Evolutionary conservation across 2,888 invertebrate genomes (phyloP).

Genomic region (Candidula unifasciata): DNA sequence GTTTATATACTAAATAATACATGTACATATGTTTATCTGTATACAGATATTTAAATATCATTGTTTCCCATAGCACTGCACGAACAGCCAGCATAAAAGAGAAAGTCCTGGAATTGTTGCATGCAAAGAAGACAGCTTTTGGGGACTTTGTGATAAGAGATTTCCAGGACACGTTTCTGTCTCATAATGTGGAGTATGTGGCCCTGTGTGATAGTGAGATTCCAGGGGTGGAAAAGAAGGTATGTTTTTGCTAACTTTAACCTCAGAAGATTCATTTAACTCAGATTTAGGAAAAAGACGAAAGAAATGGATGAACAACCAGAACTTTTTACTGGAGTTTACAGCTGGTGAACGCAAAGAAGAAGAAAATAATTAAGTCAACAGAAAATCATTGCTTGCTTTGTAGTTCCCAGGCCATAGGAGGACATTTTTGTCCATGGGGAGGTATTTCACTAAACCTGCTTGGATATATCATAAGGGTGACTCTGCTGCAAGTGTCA

Average conservation of each 20-base stretch:
- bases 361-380: no score
- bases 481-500: no score
- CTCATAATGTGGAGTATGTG: conserved; percentile 70
- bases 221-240: conserved; percentile 59
- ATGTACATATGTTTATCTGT: neutral
- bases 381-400: no score
- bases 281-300: no score
- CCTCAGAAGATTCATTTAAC: neutral
- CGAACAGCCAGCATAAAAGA: conserved; percentile 62
- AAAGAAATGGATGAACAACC: no score
- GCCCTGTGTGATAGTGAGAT: conserved; percentile 70
- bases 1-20: neutral
- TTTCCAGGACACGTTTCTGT: conserved; percentile 69
- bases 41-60: no score
- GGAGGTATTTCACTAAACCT: no score
- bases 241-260: conserved; percentile 39
- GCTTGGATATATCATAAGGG: no score
- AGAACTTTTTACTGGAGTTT: no score
- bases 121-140: conserved; percentile 59
- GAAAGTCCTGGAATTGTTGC: conserved; percentile 63
- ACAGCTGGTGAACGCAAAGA: no score
- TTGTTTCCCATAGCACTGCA: conserved; percentile 63
- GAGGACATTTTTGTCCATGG: no score
- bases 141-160: conserved; percentile 66
- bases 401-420: no score